These are phyloP conservation scores for Hiodon tergisus DNA, from an alignment of 2,113 vertebrate species.

Conservation along the genomic window DNA sequence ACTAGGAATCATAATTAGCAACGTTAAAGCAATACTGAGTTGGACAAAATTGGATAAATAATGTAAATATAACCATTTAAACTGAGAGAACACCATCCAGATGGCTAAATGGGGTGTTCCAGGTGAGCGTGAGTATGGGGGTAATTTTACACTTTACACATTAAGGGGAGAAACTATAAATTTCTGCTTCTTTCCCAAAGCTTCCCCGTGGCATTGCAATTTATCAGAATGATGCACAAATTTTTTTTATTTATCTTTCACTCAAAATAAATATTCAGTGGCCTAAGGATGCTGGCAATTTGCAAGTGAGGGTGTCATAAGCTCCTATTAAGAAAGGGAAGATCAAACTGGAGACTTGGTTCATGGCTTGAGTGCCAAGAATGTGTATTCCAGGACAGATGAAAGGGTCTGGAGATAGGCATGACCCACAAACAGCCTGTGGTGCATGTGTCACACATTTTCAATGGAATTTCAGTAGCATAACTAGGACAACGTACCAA, in stretches of 20 bases:
- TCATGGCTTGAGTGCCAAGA: background rate
- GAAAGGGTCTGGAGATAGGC: slow-evolving; percentile 6
- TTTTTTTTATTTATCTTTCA: background rate
- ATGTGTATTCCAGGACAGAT: background rate
- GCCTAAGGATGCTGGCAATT: background rate
- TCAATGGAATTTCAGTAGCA: slow-evolving; percentile 13
- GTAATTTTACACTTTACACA: no score
- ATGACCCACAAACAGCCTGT: slow-evolving; percentile 3
- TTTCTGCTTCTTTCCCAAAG: no score
- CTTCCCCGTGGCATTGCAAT: no score
- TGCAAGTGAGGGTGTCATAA: background rate
- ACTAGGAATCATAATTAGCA: no score
- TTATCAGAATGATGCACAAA: no score
- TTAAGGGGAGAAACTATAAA: no score
- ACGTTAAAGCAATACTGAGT: no score
- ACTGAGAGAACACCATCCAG: no score
- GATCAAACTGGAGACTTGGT: slow-evolving; percentile 13
- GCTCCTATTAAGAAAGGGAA: slow-evolving; percentile 1
- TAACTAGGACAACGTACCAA: background rate
- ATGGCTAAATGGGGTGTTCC: no score
- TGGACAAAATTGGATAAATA: no score
- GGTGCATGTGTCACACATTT: background rate
- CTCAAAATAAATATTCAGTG: background rate
- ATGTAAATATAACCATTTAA: no score
- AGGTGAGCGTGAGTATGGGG: no score